Percentiles rank a stretch among this genome's conserved stretches.
Conservation (phyloP, 2,797 vertebrate genomes). For the Macroramphosus scolopax region DNA sequence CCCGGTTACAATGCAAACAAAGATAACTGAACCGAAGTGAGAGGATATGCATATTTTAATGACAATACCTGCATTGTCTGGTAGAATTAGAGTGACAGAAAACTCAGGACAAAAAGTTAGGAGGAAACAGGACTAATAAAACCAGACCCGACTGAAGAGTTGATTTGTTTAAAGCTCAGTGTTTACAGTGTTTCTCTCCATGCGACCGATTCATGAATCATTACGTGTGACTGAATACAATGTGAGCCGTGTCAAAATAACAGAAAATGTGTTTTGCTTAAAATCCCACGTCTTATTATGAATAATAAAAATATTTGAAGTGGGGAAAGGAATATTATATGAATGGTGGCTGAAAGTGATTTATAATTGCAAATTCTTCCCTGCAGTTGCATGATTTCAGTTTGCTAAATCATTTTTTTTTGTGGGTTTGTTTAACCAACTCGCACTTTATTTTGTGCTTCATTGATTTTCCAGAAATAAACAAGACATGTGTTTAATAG, state of each 20-base stretch:
- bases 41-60: constrained; percentile 48
- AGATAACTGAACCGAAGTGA: constrained; percentile 44
- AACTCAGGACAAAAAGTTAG: constrained; percentile 13
- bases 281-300: too few relatives aligned
- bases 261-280: too few relatives aligned
- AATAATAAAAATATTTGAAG: too few relatives aligned
- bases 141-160: background rate
- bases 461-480: constrained; percentile 17
- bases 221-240: too few relatives aligned
- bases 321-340: too few relatives aligned
- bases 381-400: too few relatives aligned
- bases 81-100: constrained; percentile 21
- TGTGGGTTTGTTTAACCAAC: constrained; percentile 19
- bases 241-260: too few relatives aligned
- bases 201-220: too few relatives aligned
- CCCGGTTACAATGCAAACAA: constrained; percentile 44
- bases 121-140: constrained; percentile 3
- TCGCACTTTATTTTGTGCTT: constrained; percentile 3
- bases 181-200: too few relatives aligned
- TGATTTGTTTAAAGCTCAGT: constrained; percentile 2
- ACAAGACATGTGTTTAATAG: constrained; percentile 14
- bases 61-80: constrained; percentile 35
- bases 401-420: too few relatives aligned
- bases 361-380: too few relatives aligned
- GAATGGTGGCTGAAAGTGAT: too few relatives aligned